A percentile compares a stretch with the other conserved stretches of the same genome.
Conservation (phyloP, 2,888 invertebrate species). For the Catotricha subobsoleta region DNA sequence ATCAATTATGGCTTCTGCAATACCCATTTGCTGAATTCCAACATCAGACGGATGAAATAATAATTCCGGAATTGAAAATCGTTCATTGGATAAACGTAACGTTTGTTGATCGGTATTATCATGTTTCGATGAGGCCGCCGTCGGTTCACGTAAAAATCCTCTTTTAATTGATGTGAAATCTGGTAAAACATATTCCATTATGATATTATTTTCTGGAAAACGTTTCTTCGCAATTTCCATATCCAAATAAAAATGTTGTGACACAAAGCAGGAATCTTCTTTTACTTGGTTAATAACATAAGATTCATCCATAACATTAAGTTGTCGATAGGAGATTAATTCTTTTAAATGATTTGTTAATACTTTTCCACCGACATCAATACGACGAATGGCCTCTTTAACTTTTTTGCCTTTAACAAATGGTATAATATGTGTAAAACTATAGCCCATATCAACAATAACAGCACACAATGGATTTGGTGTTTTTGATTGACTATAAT, state of each 20-base stretch:
- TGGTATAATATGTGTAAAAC: slow-evolving; percentile 87
- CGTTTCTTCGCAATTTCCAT: slow-evolving; percentile 47
- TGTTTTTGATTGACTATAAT: slow-evolving; percentile 37
- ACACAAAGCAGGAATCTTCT: slow-evolving; percentile 91
- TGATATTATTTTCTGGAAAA: slow-evolving; percentile 47
- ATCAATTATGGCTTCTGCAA: slow-evolving; percentile 72
- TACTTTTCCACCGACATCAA: slow-evolving; percentile 93
- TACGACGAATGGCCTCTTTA: slow-evolving; percentile 52
- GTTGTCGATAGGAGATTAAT: slow-evolving; percentile 83
- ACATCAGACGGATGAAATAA: slow-evolving; percentile 90
- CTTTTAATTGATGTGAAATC: slow-evolving; percentile 82
- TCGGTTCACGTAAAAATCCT: slow-evolving; percentile 31
- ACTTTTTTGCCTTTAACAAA: slow-evolving; percentile 63
- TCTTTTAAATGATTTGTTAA: slow-evolving; percentile 97
- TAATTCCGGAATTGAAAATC: slow-evolving; percentile 88
- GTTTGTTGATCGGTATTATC: slow-evolving; percentile 48
- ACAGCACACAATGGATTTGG: slow-evolving; percentile 45
- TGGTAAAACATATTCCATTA: slow-evolving; percentile 84
- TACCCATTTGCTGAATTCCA: slow-evolving; percentile 79
- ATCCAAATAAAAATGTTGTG: slow-evolving; percentile 63
- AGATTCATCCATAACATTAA: slow-evolving; percentile 98
- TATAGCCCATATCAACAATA: slow-evolving; percentile 87
- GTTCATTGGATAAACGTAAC: slow-evolving; percentile 75
- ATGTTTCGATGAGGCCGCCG: neutral
- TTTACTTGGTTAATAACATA: slow-evolving; percentile 97